Evolutionary conservation across 2,113 vertebrate species (phyloP), one percentile per base, ranked within the genome.

Genomic region (Gorsachius goisagi): DNA sequence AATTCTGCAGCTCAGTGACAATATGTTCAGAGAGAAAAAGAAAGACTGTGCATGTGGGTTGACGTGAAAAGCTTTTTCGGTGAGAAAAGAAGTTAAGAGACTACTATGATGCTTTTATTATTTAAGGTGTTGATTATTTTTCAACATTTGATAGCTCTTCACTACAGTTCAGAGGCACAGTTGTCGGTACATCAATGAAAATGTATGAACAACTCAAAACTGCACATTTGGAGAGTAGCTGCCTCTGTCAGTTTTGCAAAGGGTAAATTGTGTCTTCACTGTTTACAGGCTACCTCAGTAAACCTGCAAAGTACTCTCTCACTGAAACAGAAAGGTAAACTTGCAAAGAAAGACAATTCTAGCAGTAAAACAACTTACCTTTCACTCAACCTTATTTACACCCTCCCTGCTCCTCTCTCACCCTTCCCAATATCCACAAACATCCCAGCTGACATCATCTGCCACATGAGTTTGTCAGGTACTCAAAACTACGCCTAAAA

Each of bases 131-230:
- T 35, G 44, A 47, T 82, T 85, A 67, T 82, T 92, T 94, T 83
- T 14, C 47, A 83, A 6, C 21, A 27, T 91, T 86, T 78, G 15
- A n/a, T 75, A 55, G 37, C 41, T 88, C 44, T 75, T 84, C 58
- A 32, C 18, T 88, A 4, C 15, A 35, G 4, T 77, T 74, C 33
- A 30, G 21, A 15, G 2, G 15, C 45, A 45, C 0, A 0, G 22
- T 63, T 88, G 32, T 79, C 3, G 0, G 9, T 14, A 32, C 16
- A 15, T 79, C 35, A 17, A 5, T 18, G 4, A 60, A 80, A 53
- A 76, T 59, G 6, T 45, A 27, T 56, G 86, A 90, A 66, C 15
- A 37, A 21, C 30, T 89, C 45, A 55, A 32, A 64, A 87, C 37
- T 28, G 12, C 21, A 30, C 11, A 22, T 67, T 21, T 73, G 27